Evolutionary conservation across 2,888 invertebrate species (phyloP), one percentile per base, ranked within the genome.

Genomic region (Pseudanteris insignis): DNA sequence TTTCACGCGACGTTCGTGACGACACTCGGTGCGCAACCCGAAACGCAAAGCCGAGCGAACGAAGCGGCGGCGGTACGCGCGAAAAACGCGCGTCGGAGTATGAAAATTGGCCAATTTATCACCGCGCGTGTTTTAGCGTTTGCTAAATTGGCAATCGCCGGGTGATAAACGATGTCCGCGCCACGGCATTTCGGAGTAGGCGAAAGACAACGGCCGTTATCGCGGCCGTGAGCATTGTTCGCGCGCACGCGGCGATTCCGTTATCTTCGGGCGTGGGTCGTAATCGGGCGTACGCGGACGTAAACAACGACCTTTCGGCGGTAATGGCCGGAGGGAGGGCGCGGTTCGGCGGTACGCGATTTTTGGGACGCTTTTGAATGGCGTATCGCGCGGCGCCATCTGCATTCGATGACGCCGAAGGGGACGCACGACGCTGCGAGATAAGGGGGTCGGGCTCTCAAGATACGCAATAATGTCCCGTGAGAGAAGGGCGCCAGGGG

Each of bases 141-240:
- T 12, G 55, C 36, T 43, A 58, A 50, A 58, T 58, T 58, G 58
- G 51, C 58, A 34, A 51, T 38, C 28, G 9, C 9, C 34, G 28
- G 28, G 28, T 55, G 55, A 55, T 28, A 47, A 55, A 47, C 41
- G 46, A 38, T 15, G 47, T 25, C 14, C 40, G 8, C 37, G 44
- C 26, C 18, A 8, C 36, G 37, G 36, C 38, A 34, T 54, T 33
- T 34, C 10, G 48, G 41, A 43, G 57, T 58, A 58, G 57, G 57
- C 57, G 57, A 58, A 47, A 47, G 57, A 44, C 57, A 7, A 33
- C 29, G 40, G 8, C 47, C 21, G 38, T 55, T 55, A 55, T 55
- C 55, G 46, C 55, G 14, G 44, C n/a, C n/a, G n/a, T n/a, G n/a
- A n/a, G 55, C 46, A 55, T 54, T 54, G 54, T 54, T 46, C 43